Conservation (phyloP, 2,113 vertebrate species). For the Seriola quinqueradiata region DNA sequence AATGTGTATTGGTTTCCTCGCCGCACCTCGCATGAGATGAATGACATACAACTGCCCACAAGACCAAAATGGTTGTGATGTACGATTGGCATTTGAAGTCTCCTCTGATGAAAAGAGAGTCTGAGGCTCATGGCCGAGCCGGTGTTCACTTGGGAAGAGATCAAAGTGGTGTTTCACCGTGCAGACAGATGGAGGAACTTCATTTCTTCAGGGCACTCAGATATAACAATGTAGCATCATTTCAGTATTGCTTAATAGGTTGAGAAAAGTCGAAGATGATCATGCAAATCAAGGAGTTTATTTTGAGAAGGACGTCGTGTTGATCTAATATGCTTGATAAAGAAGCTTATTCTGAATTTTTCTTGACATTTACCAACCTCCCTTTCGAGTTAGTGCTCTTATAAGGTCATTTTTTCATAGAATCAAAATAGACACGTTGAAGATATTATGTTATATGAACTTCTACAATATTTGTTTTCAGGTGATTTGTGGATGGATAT, state of each 20-base stretch:
- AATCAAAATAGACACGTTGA: neutral
- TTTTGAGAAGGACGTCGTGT: neutral
- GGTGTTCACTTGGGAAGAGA: slow-evolving; percentile 45
- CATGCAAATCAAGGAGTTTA: neutral
- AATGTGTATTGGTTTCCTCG: neutral
- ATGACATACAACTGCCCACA: slow-evolving; percentile 28
- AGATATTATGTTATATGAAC: neutral
- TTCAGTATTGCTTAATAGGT: slow-evolving; percentile 20
- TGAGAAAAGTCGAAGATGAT: slow-evolving; percentile 28
- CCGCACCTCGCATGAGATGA: slow-evolving; percentile 7
- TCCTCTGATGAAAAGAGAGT: slow-evolving; percentile 38
- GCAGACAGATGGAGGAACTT: slow-evolving; percentile 42
- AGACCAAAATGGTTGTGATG: slow-evolving; percentile 23
- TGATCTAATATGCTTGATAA: slow-evolving; percentile 14
- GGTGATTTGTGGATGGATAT: neutral
- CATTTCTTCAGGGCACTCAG: slow-evolving; percentile 37
- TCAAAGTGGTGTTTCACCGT: slow-evolving; percentile 53
- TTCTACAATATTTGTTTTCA: neutral
- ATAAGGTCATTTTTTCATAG: neutral
- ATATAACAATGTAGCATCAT: slow-evolving; percentile 34
- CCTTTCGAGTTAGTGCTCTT: neutral
- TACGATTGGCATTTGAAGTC: slow-evolving; percentile 10
- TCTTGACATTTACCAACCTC: neutral
- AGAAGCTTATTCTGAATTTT: slow-evolving; percentile 29
- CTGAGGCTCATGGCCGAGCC: slow-evolving; percentile 14